Evolutionary conservation across 2,888 invertebrate species (phyloP).

Genomic region (Mactromeris polynyma): DNA sequence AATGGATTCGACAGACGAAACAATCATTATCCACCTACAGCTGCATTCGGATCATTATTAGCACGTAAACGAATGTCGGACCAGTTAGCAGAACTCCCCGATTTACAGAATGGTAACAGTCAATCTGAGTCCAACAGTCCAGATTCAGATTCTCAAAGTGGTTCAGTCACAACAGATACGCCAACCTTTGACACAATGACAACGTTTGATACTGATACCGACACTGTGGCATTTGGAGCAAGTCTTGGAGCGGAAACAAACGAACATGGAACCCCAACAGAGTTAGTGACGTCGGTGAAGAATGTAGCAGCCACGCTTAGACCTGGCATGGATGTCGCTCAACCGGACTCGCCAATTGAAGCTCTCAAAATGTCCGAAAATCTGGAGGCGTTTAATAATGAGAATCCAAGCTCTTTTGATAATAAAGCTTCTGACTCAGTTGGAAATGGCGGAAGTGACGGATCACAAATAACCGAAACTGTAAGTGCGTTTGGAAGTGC

Average conservation of each 20-base stretch:
- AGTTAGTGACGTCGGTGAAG: constrained; percentile 24
- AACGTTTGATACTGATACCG: constrained; percentile 40
- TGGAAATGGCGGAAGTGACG: background rate
- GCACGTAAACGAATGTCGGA: constrained; percentile 52
- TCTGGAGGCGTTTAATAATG: background rate
- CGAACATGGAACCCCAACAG: background rate
- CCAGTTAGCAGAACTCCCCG: constrained; percentile 51
- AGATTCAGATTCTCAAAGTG: constrained; percentile 54
- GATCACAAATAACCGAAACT: background rate
- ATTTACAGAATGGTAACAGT: constrained; percentile 52
- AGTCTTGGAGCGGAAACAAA: constrained; percentile 17
- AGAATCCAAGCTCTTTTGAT: background rate
- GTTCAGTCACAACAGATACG: constrained; percentile 50
- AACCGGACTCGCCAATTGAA: background rate
- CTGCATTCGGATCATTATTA: constrained; percentile 48
- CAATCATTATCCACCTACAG: constrained; percentile 41
- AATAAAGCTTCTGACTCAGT: background rate
- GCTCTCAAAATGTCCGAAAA: constrained; percentile 20
- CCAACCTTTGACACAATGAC: constrained; percentile 31
- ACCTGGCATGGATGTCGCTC: background rate
- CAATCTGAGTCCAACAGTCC: constrained; percentile 55
- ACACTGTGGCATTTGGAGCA: constrained; percentile 22
- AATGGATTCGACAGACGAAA: constrained; percentile 23
- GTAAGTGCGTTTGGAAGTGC: background rate
- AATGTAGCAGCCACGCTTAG: constrained; percentile 22